Base-by-base conservation (phyloP, 2,888 invertebrate species). In the Chrysolina americana region DNA sequence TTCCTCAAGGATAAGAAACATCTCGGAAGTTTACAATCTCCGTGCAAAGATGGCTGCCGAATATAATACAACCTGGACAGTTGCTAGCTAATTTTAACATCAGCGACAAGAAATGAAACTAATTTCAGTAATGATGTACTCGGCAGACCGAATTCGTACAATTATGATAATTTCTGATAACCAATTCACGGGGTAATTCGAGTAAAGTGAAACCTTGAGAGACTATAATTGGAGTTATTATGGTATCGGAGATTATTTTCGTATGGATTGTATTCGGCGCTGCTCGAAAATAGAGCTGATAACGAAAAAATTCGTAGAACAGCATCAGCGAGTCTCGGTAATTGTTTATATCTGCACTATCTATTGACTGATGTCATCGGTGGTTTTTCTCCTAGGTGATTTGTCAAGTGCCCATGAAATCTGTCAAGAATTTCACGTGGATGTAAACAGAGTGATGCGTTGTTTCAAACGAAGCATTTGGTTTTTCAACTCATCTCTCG, bases 1-100 rank as follows among this genome's bases (percentile, higher is more conserved):
- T 74, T 77, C 74, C 76, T 74, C 70, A 70, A 78, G 70, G 65
- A 76, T 68, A 62, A 68, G 63, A 68, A 73, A 70, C 73, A 76
- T 78, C 70, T 65, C 65, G 74, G 65, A 74, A 72, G 74, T 70
- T 77, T 77, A 74, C 70, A 74, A 62, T 68, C 62, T 66, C 41
- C 47, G 44, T 50, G 65, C 66, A 48, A 74, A 76, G 59, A 76
- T 75, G 76, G 76, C 74, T 63, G 71, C 65, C 71, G 44, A 74
- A 74, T 70, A 75, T 68, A 56, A 56, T 19, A 19, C 6, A 56
- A 56, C 2, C 19, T 6, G 56, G 23, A n/a, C 13, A 21, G 11
- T 23, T n/a, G 23, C 59, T 28, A 9, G 59, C 59, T 17, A 59
- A 59, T 59, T 59, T 59, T 13, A 59, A 15, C n/a, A 59, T 59